phyloP scores from a whole-genome alignment of 2,888 invertebrate species.

The Thecocarcelia acutangulata region DNA sequence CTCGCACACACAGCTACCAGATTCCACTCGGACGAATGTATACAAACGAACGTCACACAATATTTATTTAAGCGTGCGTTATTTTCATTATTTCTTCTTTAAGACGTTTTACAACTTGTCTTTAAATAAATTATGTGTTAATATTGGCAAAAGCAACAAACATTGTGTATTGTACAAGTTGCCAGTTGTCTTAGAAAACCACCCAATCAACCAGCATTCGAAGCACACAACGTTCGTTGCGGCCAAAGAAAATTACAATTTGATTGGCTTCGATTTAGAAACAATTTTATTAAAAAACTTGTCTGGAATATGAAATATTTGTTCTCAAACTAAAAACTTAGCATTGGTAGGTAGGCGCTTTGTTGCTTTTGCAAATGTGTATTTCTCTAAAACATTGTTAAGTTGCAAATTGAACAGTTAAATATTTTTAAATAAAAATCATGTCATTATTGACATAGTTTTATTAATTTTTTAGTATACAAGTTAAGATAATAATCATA shows the following conservation, averaged over 20 bases:
- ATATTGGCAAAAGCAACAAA: slow-evolving; percentile 40
- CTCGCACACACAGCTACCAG: slow-evolving; percentile 26
- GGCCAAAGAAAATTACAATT: slow-evolving; percentile 37
- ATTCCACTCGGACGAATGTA: background rate
- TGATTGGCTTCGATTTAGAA: slow-evolving; percentile 34
- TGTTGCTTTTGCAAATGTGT: background rate
- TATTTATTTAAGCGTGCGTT: slow-evolving; percentile 23
- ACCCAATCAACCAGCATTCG: slow-evolving; percentile 38
- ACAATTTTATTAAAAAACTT: slow-evolving; percentile 9
- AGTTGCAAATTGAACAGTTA: background rate
- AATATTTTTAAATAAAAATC: slow-evolving; percentile 2
- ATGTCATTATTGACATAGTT: slow-evolving; percentile 10
- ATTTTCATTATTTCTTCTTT: slow-evolving; percentile 16
- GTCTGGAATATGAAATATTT: slow-evolving; percentile 37
- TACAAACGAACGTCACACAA: background rate
- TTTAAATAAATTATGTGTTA: slow-evolving; percentile 64
- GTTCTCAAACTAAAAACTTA: slow-evolving; percentile 28
- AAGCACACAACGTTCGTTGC: slow-evolving; percentile 9
- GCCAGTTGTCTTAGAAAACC: slow-evolving; percentile 37
- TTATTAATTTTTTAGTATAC: background rate
- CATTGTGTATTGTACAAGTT: slow-evolving; percentile 1
- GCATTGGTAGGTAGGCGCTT: slow-evolving; percentile 8
- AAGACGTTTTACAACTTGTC: slow-evolving; percentile 34
- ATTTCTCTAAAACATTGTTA: background rate
- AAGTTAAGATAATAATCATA: background rate